A percentile compares a stretch with the other conserved stretches of the same genome.
phyloP scores from a whole-genome alignment of 2,797 vertebrate genomes.

The Anguilla megastoma region DNA sequence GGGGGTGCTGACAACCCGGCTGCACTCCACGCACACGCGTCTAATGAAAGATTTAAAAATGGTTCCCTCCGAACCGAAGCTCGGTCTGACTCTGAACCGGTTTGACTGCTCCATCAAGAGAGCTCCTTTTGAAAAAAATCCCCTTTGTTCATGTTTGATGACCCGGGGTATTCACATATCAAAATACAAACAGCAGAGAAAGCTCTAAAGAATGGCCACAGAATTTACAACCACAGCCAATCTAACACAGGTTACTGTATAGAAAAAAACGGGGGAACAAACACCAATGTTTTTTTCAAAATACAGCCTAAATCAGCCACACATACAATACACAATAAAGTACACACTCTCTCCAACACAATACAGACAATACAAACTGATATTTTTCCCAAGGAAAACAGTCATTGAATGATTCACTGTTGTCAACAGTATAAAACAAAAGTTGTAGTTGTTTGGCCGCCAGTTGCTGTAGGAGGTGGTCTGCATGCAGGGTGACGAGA shows the following conservation, averaged over 20 bases:
- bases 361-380: background rate
- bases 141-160: background rate
- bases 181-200: background rate
- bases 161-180: background rate
- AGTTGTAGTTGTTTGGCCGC: background rate
- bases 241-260: background rate
- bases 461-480: background rate
- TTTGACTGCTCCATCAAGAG: background rate
- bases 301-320: background rate
- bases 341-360: too few relatives aligned
- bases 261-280: background rate
- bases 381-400: background rate
- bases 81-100: background rate
- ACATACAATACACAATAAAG: too few relatives aligned
- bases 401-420: background rate
- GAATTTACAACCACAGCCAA: background rate
- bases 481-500: background rate
- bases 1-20: background rate
- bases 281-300: background rate
- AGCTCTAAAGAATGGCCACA: background rate
- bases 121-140: background rate
- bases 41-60: background rate
- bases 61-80: background rate
- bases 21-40: background rate
- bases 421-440: background rate